Conservation (phyloP, 1,140 invertebrate species). For the Paracyclopina nana region DNA sequence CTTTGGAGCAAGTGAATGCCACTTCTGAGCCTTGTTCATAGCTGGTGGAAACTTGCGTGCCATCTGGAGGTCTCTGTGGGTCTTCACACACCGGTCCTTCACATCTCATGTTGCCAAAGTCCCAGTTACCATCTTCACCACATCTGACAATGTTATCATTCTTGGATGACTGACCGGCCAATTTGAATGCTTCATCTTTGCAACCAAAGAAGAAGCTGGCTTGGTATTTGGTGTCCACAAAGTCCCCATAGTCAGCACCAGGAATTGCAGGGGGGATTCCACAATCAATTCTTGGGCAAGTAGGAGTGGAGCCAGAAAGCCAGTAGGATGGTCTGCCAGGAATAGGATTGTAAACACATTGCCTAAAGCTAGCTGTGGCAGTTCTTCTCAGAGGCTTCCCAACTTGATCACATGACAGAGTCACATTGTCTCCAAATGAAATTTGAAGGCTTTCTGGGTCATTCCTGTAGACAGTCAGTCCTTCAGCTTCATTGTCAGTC, state of each 20-base stretch:
- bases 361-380: conserved; percentile 56
- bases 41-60: conserved; percentile 61
- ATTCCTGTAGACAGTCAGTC: conserved; percentile 46
- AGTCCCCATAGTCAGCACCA: conserved; percentile 77
- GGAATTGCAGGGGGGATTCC: conserved; percentile 62
- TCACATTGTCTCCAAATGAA: conserved; percentile 72
- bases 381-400: conserved; percentile 57
- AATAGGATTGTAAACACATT: conserved; percentile 88
- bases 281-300: conserved; percentile 68
- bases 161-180: conserved; percentile 67
- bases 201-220: conserved; percentile 89
- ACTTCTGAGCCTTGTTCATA: conserved; percentile 51
- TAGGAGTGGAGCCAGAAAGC: conserved; percentile 62
- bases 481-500: conserved; percentile 68
- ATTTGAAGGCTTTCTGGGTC: conserved; percentile 58
- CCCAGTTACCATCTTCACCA: conserved; percentile 62
- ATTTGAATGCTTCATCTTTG: conserved; percentile 69
- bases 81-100: conserved; percentile 89
- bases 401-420: conserved; percentile 50
- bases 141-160: conserved; percentile 70
- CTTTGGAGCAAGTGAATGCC: conserved; percentile 63
- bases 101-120: conserved; percentile 84
- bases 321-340: conserved; percentile 58
- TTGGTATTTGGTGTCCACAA: conserved; percentile 64
- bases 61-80: conserved; percentile 78